Percentiles rank a stretch among this genome's conserved stretches.
Evolutionary conservation across 2,113 vertebrate genomes (phyloP).

Genomic region (Parotia lawesii): DNA sequence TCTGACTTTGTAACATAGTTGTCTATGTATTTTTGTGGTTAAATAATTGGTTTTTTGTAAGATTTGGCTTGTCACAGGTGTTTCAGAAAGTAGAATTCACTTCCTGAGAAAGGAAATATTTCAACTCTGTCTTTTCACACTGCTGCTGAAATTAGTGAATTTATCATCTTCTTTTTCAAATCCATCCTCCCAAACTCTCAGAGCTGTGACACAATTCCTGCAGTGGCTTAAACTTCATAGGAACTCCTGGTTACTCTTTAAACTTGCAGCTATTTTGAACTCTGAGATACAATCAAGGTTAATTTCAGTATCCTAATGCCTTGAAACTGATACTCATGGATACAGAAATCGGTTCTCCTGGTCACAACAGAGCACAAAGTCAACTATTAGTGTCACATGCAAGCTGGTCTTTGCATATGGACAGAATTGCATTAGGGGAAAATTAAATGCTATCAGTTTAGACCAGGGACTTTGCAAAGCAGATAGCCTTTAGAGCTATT

Average conservation of each 20-base stretch:
- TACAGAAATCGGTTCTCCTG: constrained; percentile 7
- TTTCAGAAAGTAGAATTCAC: neutral
- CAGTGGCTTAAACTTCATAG: neutral
- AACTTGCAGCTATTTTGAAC: neutral
- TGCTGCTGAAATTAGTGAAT: neutral
- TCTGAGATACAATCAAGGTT: constrained; percentile 10
- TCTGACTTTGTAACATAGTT: neutral
- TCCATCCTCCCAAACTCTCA: neutral
- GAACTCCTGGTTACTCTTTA: neutral
- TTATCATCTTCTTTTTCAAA: neutral
- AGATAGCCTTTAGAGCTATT: constrained; percentile 50
- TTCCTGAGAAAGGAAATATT: neutral
- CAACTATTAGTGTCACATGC: constrained; percentile 42
- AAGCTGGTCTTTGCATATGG: constrained; percentile 60
- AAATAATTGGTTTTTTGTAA: neutral
- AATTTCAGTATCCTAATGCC: neutral
- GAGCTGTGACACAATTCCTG: neutral
- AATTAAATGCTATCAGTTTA: constrained; percentile 35
- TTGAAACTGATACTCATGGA: constrained; percentile 27
- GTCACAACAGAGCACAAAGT: constrained; percentile 12
- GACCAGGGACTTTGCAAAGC: constrained; percentile 39
- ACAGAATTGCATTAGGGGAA: constrained; percentile 25
- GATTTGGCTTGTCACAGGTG: neutral
- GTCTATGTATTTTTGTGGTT: neutral
- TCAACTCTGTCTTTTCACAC: neutral